Base-by-base conservation (phyloP, 2,113 vertebrate genomes). In the Ginglymostoma cirratum region DNA sequence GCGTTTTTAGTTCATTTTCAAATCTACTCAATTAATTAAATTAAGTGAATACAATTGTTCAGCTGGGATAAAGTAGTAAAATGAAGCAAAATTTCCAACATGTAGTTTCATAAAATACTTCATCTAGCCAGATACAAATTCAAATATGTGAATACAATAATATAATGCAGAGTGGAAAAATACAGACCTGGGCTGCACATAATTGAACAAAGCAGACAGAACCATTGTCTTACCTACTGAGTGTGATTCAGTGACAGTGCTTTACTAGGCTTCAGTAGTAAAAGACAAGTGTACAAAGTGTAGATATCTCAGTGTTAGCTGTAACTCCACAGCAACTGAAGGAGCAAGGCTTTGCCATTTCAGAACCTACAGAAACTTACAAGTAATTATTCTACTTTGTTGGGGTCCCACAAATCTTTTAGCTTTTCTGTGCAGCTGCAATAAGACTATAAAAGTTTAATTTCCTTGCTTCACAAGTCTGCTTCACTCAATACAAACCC, bases 391-490 rank as follows among this genome's bases (percentile, higher is more conserved):
- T 52, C 87, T 90, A 90, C 87, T 90, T 65, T 72, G 45, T 30
- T 48, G 67, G 94, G 55, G 38, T 42, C 5, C 42, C 69, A 72
- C 67, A 72, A 67, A 72, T 38, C 67, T 48, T 52, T 30, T 7
- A 52, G 67, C 42, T 52, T 72, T 8, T 52, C 94, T 95, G 69
- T 52, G 72, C 69, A 95, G 23, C 93, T 92, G 52, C 21, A 24
- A 72, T 48, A 52, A 27, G 94, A 95, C 94, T 52, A 30, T 1
- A 52, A 89, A 52, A 89, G 76, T 70, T 96, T 67, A 78, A 34
- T 67, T 90, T 96, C 96, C 55, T n/a, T 95, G 96, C 86, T 67
- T 96, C 87, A 5, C 21, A 96, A 69, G 94, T 65, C 24, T 5
- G 23, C 94, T 95, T 45, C 93, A 27, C 66, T 70, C 76, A 23